Conservation (phyloP, 2,888 invertebrate species). For the Melieria crassipennis region DNA sequence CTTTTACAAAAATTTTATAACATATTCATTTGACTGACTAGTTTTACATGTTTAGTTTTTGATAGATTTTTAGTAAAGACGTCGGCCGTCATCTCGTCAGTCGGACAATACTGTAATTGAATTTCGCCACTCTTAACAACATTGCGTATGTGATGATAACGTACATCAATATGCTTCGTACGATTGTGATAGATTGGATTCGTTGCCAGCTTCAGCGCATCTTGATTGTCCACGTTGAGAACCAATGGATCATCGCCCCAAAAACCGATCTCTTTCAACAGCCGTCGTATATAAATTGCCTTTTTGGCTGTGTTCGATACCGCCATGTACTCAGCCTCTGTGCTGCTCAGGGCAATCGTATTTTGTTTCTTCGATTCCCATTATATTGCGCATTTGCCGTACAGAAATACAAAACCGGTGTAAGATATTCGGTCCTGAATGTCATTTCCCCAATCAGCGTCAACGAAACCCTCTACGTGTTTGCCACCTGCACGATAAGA, state of each 20-base stretch:
- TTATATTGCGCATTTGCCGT: slow-evolving; percentile 13
- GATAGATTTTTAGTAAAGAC: background rate
- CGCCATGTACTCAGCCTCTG: slow-evolving; percentile 1
- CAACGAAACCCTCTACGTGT: slow-evolving; percentile 22
- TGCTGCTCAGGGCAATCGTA: background rate
- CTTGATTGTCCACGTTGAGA: slow-evolving; percentile 28
- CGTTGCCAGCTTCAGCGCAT: slow-evolving; percentile 36
- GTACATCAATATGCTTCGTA: slow-evolving; percentile 33
- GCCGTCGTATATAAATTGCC: slow-evolving; percentile 24
- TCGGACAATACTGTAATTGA: slow-evolving; percentile 23
- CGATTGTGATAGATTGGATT: slow-evolving; percentile 41
- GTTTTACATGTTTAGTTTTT: too few species aligned
- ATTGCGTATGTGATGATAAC: slow-evolving; percentile 28
- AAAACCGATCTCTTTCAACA: slow-evolving; percentile 30
- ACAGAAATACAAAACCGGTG: slow-evolving; percentile 25
- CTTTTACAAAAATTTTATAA: too few species aligned
- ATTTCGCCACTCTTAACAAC: slow-evolving; percentile 19
- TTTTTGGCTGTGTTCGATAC: slow-evolving; percentile 19
- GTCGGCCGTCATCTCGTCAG: slow-evolving; percentile 30
- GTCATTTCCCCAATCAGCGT: slow-evolving; percentile 30
- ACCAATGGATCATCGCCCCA: slow-evolving; percentile 1
- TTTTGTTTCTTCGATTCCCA: slow-evolving; percentile 30
- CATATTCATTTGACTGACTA: too few species aligned
- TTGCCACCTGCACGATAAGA: slow-evolving; percentile 7
- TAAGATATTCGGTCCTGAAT: slow-evolving; percentile 30